These are phyloP conservation scores for Panagrolaimus sp. DNA, from an alignment of 1,140 invertebrate genomes.

Conservation along the genomic window DNA sequence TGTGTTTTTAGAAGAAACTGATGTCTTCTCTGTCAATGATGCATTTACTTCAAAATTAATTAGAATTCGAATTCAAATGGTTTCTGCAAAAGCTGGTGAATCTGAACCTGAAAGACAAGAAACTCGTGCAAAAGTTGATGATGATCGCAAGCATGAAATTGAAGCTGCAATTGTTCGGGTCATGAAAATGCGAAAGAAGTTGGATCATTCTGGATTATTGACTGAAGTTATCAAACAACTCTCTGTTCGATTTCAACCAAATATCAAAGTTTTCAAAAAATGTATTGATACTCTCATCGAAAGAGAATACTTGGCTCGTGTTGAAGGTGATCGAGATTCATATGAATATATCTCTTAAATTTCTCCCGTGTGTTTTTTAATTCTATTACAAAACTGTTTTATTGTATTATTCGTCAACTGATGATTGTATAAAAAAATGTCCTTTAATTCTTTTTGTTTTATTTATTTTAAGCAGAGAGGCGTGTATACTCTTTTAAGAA, in stretches of 20 bases:
- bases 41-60: constrained; percentile 94
- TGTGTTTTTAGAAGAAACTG: constrained; percentile 69
- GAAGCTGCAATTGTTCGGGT: constrained; percentile 98
- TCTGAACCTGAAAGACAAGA: constrained; percentile 95
- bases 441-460: too few species aligned
- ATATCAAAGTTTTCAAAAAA: constrained; percentile 95
- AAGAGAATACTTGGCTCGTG: constrained; percentile 88
- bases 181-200: constrained; percentile 94
- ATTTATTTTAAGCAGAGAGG: not conserved
- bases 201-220: constrained; percentile 79
- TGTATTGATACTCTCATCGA: constrained; percentile 97
- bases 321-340: constrained; percentile 42
- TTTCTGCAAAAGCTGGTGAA: constrained; percentile 81
- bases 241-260: constrained; percentile 88
- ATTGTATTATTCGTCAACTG: too few species aligned
- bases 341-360: constrained; percentile 52
- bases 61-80: constrained; percentile 71
- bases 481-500: not conserved
- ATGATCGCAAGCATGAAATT: constrained; percentile 98
- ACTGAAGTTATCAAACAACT: constrained; percentile 91
- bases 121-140: constrained; percentile 91
- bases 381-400: not conserved
- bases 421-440: too few species aligned
- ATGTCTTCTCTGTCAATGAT: constrained; percentile 93
- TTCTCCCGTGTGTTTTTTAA: not conserved